Base-by-base conservation (phyloP, 1,140 invertebrate genomes). In the Aleiodes sp. region DNA sequence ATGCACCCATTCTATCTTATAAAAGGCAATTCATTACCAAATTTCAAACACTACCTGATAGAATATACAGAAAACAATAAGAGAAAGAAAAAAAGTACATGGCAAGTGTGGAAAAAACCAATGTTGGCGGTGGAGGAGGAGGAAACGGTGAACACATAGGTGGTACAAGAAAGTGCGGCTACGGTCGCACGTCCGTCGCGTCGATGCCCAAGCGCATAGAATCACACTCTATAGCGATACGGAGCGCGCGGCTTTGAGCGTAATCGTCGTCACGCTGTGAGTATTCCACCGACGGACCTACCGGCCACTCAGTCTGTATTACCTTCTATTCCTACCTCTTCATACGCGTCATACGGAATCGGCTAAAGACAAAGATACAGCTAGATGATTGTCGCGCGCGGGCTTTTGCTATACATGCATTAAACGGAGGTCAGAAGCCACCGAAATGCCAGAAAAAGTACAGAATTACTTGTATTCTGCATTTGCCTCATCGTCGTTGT, bases 361-460 rank as follows among this genome's bases (percentile, higher is more conserved):
- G 21, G 21, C 21, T 6, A 52, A 16, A 52, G 16, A 52, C 19
- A 52, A 7, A 52, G 46, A 21, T 9, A 52, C 2, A 16, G 16
- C 46, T 24, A 4, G 6, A 52, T 52, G 46, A 26, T 26, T 24
- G 6, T 52, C 19, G 46, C 26, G 46, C 19, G 60, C 35, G 60
- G 60, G 60, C 33, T 62, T 35, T 39, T 35, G 14, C 31, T 39
- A 21, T 19, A 19, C 16, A 26, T 16, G 41, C 21, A 33, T 62
- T 37, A 33, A 39, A 62, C 8, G 1, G 59, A 37, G 59, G 57
- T 60, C 37, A 68, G 66, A 68, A 68, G 66, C 66, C 66, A 68
- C 35, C 33, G 66, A 68, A 68, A 68, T 68, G 66, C 60, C 66
- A 62, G 66, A 59, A 68, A 68, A 68, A 68, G 24, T 68, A 61